Conservation (phyloP, 1,140 invertebrate species). For the Drosophila equinoxialis region DNA sequence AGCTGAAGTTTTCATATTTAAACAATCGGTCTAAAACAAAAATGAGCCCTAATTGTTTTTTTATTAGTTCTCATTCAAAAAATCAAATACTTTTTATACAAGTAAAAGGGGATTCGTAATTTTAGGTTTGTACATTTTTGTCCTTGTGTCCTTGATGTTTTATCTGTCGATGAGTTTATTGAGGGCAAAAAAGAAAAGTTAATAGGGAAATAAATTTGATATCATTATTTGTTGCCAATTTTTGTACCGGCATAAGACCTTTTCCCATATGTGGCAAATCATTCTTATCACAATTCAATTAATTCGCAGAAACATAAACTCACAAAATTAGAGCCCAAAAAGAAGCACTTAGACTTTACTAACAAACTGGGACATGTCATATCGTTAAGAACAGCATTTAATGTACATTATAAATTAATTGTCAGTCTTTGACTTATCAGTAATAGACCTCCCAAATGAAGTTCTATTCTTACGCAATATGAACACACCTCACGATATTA, state of each 20-base stretch:
- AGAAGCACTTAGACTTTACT: neutral
- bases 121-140: constrained; percentile 2
- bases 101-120: neutral
- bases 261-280: neutral
- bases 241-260: too few species aligned
- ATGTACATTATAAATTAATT: too few species aligned
- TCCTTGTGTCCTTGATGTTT: constrained; percentile 7
- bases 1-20: neutral
- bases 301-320: neutral
- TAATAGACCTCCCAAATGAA: too few species aligned
- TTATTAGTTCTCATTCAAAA: too few species aligned
- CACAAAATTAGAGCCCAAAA: neutral
- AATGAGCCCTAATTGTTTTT: too few species aligned
- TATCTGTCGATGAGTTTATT: neutral
- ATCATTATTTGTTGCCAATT: constrained; percentile 18
- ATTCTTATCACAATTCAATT: neutral
- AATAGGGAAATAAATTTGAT: too few species aligned
- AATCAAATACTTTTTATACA: too few species aligned
- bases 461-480: too few species aligned
- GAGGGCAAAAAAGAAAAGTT: too few species aligned
- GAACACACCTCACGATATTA: too few species aligned
- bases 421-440: too few species aligned
- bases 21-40: neutral
- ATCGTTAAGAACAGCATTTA: neutral
- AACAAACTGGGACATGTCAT: neutral